Evolutionary conservation across 2,797 vertebrate species (phyloP), one percentile per base, ranked within the genome.

Genomic region (Molossus alvarezi): DNA sequence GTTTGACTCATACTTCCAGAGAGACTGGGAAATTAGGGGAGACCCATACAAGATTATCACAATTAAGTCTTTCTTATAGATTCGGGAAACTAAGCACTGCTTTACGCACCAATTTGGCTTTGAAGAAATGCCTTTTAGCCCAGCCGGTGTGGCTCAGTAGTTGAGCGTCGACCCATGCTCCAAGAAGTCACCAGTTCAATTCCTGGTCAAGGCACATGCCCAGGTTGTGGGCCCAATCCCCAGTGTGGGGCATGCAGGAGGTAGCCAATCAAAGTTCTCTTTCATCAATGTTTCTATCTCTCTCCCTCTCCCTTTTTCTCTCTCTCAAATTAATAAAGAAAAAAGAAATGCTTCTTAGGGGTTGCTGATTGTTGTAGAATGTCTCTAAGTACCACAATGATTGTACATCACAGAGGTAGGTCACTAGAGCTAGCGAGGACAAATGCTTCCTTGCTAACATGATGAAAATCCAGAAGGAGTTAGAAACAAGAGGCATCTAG

Each of bases 401-500:
- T 81, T 81, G 18, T 8, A 57, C n/a, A 58, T 62, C 25, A 64
- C 37, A 82, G 64, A 87, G 88, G 73, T 71, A 83, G n/a, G 27
- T 77, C 48, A n/a, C 11, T 27, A 37, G 64, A 73, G 27, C 45
- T 76, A 14, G 9, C 86, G 21, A 57, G 45, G n/a, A 72, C 55
- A 75, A 18, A 45, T 11, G 10, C 45, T 93, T 92, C 76, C 25
- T 37, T 71, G 53, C 27, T 91, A 95, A 57, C 53, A 92, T 95
- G 90, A 88, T 80, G 69, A 75, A 92, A 69, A 91, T 91, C 45
- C 76, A 83, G 65, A 90, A 77, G 18, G 37, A 77, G 23, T 20
- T 58, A 84, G 85, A 83, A 97, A 95, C 15, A 58, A 57, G 87
- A 77, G 21, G 12, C 21, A 60, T 58, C 65, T 72, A 94, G 23